Conservation (phyloP, 2,797 vertebrate genomes). For the Odontamblyopus rebecca region DNA sequence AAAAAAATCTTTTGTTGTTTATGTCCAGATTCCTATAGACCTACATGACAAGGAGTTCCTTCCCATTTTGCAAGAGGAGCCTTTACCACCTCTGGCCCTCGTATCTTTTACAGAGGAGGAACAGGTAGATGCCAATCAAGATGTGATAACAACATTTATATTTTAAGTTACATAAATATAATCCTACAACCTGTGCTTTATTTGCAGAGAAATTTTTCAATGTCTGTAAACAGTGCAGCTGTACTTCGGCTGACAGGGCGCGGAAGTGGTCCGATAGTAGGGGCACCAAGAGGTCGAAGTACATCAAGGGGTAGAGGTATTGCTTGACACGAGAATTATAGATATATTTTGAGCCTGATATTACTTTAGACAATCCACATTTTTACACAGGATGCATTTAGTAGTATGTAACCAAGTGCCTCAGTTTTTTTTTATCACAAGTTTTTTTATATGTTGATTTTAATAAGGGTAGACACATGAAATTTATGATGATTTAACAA, state of each 20-base stretch:
- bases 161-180: background rate
- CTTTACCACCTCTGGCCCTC: conserved; percentile 93
- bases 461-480: background rate
- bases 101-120: conserved; percentile 99
- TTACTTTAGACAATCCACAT: conserved; percentile 17
- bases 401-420: background rate
- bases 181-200: conserved; percentile 30
- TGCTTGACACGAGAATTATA: conserved; percentile 26
- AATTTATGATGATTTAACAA: background rate
- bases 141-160: background rate
- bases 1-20: conserved; percentile 1
- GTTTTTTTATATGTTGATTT: background rate
- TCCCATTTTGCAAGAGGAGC: conserved; percentile 97
- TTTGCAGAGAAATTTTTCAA: conserved; percentile 98
- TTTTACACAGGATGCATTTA: background rate
- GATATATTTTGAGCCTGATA: conserved; percentile 12
- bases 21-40: conserved; percentile 90
- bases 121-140: conserved; percentile 80
- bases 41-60: conserved; percentile 98
- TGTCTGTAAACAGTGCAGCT: conserved; percentile 98
- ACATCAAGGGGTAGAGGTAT: conserved; percentile 97
- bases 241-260: conserved; percentile 94
- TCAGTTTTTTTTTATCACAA: background rate
- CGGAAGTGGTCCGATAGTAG: conserved; percentile 89
- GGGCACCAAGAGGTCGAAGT: conserved; percentile 96